These are phyloP conservation scores for Tychaedon coryphoeus DNA, from an alignment of 2,113 vertebrate genomes.

Conservation along the genomic window DNA sequence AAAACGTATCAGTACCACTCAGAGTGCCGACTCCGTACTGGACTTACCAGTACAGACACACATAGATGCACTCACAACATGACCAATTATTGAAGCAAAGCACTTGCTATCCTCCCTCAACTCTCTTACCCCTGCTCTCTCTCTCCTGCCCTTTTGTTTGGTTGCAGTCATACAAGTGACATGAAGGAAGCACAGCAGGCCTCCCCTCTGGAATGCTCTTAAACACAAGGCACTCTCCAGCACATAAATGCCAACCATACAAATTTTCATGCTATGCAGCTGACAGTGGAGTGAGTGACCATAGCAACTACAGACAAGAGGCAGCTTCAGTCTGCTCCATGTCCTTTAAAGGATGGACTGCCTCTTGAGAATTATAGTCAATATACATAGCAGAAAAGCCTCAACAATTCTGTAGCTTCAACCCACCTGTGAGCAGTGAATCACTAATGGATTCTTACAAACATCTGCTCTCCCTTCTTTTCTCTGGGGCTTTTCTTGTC, in stretches of 20 bases:
- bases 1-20: not conserved
- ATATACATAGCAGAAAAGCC: not conserved
- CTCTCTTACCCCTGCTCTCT: not conserved
- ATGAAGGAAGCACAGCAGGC: not conserved
- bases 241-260: not conserved
- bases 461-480: not conserved
- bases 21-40: not conserved
- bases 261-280: not conserved
- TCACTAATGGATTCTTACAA: not conserved
- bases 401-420: not conserved
- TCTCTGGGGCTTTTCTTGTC: not conserved
- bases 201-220: not conserved
- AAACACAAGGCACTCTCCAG: not conserved
- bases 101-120: not conserved
- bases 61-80: rapidly evolving
- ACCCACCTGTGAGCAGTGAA: not conserved
- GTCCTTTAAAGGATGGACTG: not conserved
- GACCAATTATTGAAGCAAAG: not conserved
- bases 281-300: not conserved
- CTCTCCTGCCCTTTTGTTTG: not conserved
- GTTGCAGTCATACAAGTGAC: not conserved
- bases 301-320: not conserved
- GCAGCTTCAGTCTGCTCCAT: not conserved
- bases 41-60: not conserved
- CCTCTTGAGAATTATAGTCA: not conserved